These are phyloP conservation scores for Antechinus flavipes DNA, from an alignment of 2,113 vertebrate genomes.

Conservation along the genomic window DNA sequence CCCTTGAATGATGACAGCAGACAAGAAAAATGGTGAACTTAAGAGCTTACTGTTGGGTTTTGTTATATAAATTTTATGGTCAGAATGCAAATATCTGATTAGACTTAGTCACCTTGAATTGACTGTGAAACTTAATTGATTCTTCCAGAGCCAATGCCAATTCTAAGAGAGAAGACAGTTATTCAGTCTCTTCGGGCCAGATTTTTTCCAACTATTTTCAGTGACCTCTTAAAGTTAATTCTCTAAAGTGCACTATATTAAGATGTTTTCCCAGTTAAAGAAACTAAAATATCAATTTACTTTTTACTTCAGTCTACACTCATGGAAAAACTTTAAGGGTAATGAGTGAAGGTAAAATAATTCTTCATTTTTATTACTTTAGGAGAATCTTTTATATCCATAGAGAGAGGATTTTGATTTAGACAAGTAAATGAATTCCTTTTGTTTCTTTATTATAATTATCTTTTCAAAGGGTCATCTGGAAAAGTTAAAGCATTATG, in stretches of 20 bases:
- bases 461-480: neutral
- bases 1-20: neutral
- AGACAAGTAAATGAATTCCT: neutral
- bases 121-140: neutral
- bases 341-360: neutral
- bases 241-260: neutral
- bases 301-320: neutral
- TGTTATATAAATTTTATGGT: neutral
- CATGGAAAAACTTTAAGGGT: neutral
- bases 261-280: neutral
- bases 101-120: neutral
- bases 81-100: neutral
- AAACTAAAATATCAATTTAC: neutral
- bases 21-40: neutral
- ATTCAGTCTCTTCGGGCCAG: neutral
- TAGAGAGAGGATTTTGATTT: neutral
- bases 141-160: neutral
- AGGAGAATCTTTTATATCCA: neutral
- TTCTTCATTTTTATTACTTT: neutral
- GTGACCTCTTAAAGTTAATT: neutral
- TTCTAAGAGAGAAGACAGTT: neutral
- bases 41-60: neutral
- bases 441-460: neutral
- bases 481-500: neutral
- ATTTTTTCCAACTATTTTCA: neutral